Conservation (phyloP, 2,888 invertebrate species). For the Temnothorax unifasciatus region DNA sequence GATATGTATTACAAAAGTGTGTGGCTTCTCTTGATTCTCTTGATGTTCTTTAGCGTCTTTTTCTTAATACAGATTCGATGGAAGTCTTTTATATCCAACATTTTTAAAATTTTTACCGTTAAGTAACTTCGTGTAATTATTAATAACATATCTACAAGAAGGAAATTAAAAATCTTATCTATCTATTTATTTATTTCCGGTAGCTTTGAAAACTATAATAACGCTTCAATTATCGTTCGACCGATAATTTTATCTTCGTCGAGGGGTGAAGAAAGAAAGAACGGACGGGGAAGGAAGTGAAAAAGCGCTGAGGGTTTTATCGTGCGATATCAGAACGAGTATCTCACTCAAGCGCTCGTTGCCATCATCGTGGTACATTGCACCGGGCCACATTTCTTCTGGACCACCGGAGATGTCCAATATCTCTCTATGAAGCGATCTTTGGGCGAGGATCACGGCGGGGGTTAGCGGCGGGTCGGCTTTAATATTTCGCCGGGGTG, state of each 20-base stretch:
- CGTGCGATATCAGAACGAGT: constrained; percentile 39
- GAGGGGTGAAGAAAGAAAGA: background rate
- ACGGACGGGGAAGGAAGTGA: background rate
- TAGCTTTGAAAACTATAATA: constrained; percentile 5
- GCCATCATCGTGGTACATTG: constrained; percentile 59
- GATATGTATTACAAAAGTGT: background rate
- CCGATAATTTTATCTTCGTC: constrained; percentile 19
- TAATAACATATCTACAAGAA: background rate
- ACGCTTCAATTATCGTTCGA: background rate
- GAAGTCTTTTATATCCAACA: background rate
- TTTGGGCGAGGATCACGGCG: constrained; percentile 47
- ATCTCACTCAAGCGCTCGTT: constrained; percentile 44
- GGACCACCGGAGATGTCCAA: constrained; percentile 65
- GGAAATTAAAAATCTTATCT: background rate
- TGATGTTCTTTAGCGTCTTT: background rate
- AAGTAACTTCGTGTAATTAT: background rate
- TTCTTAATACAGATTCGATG: background rate
- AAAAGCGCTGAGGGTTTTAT: constrained; percentile 35
- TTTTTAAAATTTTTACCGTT: background rate
- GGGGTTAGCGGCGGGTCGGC: constrained; percentile 36
- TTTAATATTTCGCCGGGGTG: constrained; percentile 54
- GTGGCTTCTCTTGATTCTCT: constrained; percentile 15
- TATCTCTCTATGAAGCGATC: constrained; percentile 64
- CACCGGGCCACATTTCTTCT: constrained; percentile 56
- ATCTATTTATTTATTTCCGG: constrained; percentile 5